Conservation (phyloP, 2,113 vertebrate genomes). For the Grus americana region DNA sequence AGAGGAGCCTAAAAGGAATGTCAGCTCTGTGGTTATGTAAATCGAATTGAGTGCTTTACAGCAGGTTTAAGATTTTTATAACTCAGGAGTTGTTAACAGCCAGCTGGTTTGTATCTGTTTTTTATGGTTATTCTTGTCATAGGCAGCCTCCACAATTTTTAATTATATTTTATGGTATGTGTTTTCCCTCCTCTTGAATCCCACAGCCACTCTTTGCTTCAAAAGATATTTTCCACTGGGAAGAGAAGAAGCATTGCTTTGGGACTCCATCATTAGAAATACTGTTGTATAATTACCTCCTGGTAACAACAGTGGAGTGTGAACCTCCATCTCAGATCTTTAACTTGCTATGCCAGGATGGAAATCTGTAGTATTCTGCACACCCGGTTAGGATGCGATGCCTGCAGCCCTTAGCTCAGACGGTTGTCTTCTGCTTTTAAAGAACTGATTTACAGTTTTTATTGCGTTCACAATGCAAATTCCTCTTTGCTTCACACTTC, state of each 20-base stretch:
- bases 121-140: slow-evolving; percentile 89
- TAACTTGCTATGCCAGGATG: slow-evolving; percentile 43
- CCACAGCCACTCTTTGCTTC: slow-evolving; percentile 77
- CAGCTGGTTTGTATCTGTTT: slow-evolving; percentile 89
- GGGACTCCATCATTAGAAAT: slow-evolving; percentile 72
- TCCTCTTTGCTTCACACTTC: slow-evolving; percentile 21
- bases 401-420: background rate
- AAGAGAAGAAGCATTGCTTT: slow-evolving; percentile 69
- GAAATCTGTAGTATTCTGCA: slow-evolving; percentile 34
- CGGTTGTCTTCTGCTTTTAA: slow-evolving; percentile 28
- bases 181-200: slow-evolving; percentile 81
- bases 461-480: slow-evolving; percentile 40
- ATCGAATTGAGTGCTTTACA: slow-evolving; percentile 85
- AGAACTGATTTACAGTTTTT: slow-evolving; percentile 32
- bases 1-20: slow-evolving; percentile 81
- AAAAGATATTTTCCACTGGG: slow-evolving; percentile 76
- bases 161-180: slow-evolving; percentile 88
- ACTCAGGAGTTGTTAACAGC: slow-evolving; percentile 87
- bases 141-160: slow-evolving; percentile 87
- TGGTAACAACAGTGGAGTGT: slow-evolving; percentile 66
- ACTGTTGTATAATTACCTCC: slow-evolving; percentile 74
- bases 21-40: slow-evolving; percentile 85
- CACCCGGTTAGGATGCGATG: background rate
- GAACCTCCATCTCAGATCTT: slow-evolving; percentile 56
- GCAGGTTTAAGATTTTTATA: slow-evolving; percentile 89